Evolutionary conservation across 2,113 vertebrate genomes (phyloP).

Genomic region (Grammomys surdaster): DNA sequence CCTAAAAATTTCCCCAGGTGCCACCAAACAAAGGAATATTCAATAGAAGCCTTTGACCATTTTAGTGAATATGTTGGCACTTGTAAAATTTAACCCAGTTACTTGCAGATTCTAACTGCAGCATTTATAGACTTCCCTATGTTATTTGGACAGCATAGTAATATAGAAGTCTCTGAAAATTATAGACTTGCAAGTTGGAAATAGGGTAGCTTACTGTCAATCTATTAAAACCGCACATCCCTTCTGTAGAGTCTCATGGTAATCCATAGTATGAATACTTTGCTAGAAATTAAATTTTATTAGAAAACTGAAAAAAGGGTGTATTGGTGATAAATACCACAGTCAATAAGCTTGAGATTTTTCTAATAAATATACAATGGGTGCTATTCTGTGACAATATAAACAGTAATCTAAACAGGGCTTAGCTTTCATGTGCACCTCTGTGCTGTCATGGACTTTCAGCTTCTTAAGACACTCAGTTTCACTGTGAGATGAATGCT

Average conservation of each 20-base stretch:
- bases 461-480: neutral
- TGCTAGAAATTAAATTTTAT: constrained; percentile 6
- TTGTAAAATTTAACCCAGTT: neutral
- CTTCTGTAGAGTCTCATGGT: neutral
- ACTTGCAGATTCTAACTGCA: neutral
- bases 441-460: neutral
- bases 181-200: neutral
- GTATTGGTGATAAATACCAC: neutral
- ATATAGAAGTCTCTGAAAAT: neutral
- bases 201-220: neutral
- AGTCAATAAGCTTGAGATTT: neutral
- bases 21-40: neutral
- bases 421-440: neutral
- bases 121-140: neutral
- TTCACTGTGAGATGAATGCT: neutral
- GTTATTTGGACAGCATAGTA: neutral
- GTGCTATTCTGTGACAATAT: neutral
- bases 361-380: neutral
- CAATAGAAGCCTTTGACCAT: neutral
- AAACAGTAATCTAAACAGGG: neutral
- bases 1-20: neutral
- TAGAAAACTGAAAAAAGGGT: neutral
- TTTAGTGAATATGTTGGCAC: neutral
- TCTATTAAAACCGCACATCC: neutral
- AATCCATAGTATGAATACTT: neutral